Conservation (phyloP, 64 coral and sea anemone species). For the Pachyseris speciosa region DNA sequence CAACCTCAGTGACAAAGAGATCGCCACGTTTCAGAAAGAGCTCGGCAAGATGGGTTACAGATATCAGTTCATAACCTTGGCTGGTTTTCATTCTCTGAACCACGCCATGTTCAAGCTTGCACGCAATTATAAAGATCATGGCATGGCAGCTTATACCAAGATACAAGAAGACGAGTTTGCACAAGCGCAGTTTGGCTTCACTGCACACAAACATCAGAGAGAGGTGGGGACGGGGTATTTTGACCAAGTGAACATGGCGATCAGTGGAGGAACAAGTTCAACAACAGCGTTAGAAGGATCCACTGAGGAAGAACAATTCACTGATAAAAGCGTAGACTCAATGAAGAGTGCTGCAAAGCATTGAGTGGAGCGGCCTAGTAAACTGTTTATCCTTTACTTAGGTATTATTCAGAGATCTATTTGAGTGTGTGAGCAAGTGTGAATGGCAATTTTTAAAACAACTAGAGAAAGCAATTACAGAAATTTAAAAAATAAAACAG, state of each 20-base stretch:
- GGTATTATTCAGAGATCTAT: too few species aligned
- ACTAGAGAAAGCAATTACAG: too few species aligned
- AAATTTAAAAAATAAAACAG: not conserved
- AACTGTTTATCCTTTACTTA: too few species aligned
- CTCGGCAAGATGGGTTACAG: constrained; percentile 84
- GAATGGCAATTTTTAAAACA: too few species aligned
- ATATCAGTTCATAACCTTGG: constrained; percentile 88
- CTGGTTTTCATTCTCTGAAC: constrained; percentile 85
- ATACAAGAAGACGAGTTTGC: constrained; percentile 93
- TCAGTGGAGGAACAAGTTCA: constrained; percentile 84
- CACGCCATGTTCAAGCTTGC: constrained; percentile 95
- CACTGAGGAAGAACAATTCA: constrained; percentile 85
- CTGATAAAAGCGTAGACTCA: not conserved
- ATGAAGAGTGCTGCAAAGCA: not conserved
- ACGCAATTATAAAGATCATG: constrained; percentile 67
- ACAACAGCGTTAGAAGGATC: constrained; percentile 84
- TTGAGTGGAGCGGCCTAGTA: not conserved
- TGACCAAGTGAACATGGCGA: constrained; percentile 82
- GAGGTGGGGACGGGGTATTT: constrained; percentile 88
- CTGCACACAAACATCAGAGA: constrained; percentile 87
- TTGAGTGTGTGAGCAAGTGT: too few species aligned
- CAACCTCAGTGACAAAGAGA: constrained; percentile 81
- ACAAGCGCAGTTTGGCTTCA: constrained; percentile 78
- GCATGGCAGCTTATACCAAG: constrained; percentile 86
- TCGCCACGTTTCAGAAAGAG: constrained; percentile 80